These are phyloP conservation scores for Amazona guildingii DNA, from an alignment of 2,113 vertebrate species.

Conservation along the genomic window DNA sequence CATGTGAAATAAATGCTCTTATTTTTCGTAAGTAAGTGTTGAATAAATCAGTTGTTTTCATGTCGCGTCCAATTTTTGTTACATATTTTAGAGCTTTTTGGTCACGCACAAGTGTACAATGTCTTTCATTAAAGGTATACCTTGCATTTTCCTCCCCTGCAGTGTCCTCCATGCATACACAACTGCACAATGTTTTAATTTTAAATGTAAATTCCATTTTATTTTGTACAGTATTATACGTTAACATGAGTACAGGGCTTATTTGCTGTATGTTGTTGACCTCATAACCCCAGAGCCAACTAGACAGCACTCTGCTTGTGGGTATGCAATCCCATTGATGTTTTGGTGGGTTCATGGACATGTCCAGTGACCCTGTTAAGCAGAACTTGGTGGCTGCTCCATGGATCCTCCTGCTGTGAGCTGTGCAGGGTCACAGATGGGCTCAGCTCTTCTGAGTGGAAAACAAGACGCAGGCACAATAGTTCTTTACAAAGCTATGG, in stretches of 20 bases:
- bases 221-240: neutral
- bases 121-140: neutral
- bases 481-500: neutral
- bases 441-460: accelerated
- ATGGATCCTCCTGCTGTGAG: neutral
- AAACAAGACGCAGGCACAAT: neutral
- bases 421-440: neutral
- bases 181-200: neutral
- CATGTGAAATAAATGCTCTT: neutral
- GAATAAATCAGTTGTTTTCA: neutral
- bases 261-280: neutral
- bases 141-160: neutral
- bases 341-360: accelerated
- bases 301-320: neutral
- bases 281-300: neutral
- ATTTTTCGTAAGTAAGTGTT: neutral
- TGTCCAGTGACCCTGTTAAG: neutral
- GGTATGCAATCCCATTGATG: accelerated
- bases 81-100: neutral
- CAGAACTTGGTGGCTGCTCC: neutral
- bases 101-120: neutral
- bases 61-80: neutral
- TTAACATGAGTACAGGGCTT: neutral
- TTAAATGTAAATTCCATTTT: neutral
- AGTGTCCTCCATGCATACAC: neutral